Percentiles rank a stretch among this genome's conserved stretches.
Conservation (phyloP, 2,888 invertebrate genomes). For the Lepeophtheirus nordmannii region DNA sequence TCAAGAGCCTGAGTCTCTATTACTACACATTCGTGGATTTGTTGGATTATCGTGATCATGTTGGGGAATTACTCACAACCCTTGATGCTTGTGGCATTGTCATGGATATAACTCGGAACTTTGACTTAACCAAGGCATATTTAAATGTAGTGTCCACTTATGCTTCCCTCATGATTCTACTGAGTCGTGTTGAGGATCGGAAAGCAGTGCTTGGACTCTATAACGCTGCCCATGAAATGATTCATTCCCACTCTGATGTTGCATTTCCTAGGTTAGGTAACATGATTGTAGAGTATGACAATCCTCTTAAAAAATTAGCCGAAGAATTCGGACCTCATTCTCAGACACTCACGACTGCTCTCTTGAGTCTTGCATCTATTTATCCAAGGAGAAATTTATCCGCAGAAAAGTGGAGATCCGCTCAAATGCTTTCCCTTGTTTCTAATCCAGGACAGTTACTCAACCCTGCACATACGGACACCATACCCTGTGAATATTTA, state of each 20-base stretch:
- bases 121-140: conserved; percentile 87
- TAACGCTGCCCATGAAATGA: conserved; percentile 93
- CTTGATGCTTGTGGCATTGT: conserved; percentile 93
- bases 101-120: conserved; percentile 81
- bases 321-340: conserved; percentile 94
- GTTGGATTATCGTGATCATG: conserved; percentile 89
- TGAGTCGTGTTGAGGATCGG: conserved; percentile 94
- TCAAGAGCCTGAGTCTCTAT: conserved; percentile 86
- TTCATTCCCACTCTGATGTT: conserved; percentile 66
- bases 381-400: conserved; percentile 76
- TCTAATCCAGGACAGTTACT: conserved; percentile 85
- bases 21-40: conserved; percentile 98
- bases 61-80: conserved; percentile 73
- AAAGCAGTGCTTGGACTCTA: conserved; percentile 92
- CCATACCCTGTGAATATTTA: conserved; percentile 92
- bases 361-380: conserved; percentile 70
- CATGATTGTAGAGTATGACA: conserved; percentile 93
- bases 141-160: conserved; percentile 86
- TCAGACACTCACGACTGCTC: conserved; percentile 63
- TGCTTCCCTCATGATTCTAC: conserved; percentile 82
- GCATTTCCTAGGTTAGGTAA: conserved; percentile 91
- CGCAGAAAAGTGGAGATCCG: conserved; percentile 82
- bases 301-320: conserved; percentile 79
- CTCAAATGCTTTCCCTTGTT: conserved; percentile 79
- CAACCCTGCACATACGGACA: conserved; percentile 84